Conservation (phyloP, 1,140 invertebrate genomes). For the Caerostris extrusa region DNA sequence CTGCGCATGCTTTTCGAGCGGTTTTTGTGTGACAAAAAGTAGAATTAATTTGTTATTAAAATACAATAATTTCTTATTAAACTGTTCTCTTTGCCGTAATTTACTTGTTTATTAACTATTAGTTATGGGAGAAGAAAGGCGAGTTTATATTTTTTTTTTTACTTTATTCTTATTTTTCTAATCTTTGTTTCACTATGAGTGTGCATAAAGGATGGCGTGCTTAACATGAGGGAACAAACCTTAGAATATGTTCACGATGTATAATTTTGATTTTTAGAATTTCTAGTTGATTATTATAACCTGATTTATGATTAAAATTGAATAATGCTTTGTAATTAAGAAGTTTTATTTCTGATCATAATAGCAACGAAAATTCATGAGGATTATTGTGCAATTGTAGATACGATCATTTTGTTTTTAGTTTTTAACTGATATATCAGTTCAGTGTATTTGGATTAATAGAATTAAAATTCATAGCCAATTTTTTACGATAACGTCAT, state of each 20-base stretch:
- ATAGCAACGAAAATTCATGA: no score
- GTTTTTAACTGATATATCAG: no score
- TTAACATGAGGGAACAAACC: constrained; percentile 16
- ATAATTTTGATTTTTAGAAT: not conserved
- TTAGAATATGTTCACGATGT: not conserved
- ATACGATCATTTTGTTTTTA: no score
- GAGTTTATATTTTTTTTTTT: constrained; percentile 8
- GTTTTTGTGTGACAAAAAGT: constrained; percentile 27
- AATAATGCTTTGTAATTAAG: no score
- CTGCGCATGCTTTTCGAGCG: constrained; percentile 63
- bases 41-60: not conserved
- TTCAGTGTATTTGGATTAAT: no score
- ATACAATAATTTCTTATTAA: not conserved
- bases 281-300: no score
- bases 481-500: no score
- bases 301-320: no score
- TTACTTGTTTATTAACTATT: not conserved
- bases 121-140: constrained; percentile 49
- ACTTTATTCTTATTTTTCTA: not conserved
- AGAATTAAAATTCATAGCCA: no score
- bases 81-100: not conserved
- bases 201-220: constrained; percentile 53
- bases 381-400: no score
- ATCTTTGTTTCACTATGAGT: not conserved
- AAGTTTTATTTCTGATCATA: no score